A percentile compares a stretch with the other conserved stretches of the same genome.
Conservation (phyloP, 2,888 invertebrate genomes). For the Eurois occulta region DNA sequence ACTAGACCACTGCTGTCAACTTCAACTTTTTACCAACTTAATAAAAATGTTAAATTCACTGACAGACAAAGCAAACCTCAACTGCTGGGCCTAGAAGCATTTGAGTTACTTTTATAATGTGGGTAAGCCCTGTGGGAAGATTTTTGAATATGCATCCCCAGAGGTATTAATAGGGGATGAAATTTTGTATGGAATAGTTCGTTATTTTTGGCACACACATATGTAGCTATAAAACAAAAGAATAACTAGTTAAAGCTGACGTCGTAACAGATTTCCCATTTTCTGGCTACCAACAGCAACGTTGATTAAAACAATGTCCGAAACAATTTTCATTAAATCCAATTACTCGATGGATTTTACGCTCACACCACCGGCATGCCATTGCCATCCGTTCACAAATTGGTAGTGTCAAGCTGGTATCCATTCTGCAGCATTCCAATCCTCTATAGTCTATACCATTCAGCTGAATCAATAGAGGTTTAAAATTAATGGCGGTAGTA, state of each 20-base stretch:
- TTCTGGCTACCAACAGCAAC: neutral
- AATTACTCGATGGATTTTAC: slow-evolving; percentile 27
- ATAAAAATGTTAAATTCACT: no score
- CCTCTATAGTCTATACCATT: slow-evolving; percentile 26
- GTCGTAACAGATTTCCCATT: neutral
- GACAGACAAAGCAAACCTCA: no score
- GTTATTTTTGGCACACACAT: neutral
- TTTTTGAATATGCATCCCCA: no score
- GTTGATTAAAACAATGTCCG: slow-evolving; percentile 27
- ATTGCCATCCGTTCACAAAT: slow-evolving; percentile 34
- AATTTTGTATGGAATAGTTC: neutral
- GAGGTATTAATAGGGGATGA: no score
- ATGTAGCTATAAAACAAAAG: neutral
- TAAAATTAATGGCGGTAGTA: slow-evolving; percentile 53
- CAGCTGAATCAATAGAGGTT: slow-evolving; percentile 46
- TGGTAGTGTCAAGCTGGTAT: slow-evolving; percentile 46
- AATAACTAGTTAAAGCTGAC: no score
- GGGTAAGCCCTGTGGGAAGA: no score
- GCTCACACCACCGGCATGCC: slow-evolving; percentile 7
- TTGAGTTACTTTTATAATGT: no score
- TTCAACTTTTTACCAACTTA: no score
- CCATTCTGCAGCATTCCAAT: slow-evolving; percentile 38
- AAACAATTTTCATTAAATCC: slow-evolving; percentile 38
- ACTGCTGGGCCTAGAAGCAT: no score
- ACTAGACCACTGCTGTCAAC: no score